phyloP scores from a whole-genome alignment of 2,888 invertebrate genomes.

The Napeogenes inachia region DNA sequence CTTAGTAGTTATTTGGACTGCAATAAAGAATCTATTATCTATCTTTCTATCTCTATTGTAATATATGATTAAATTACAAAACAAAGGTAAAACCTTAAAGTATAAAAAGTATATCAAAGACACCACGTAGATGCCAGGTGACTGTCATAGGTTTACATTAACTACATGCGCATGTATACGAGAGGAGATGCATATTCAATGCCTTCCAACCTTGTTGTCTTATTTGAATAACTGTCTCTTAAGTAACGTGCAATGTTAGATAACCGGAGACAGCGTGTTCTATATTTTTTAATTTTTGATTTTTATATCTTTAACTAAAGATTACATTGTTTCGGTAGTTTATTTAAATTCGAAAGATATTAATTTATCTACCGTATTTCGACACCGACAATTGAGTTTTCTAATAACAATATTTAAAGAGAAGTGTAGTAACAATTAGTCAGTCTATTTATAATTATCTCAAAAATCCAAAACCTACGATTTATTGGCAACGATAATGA shows the following conservation, averaged over 20 bases:
- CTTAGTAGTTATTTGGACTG: too few species aligned
- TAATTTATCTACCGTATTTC: not conserved
- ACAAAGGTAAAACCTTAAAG: too few species aligned
- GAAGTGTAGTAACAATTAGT: not conserved
- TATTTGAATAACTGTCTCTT: slow-evolving; percentile 7
- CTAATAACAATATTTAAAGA: not conserved
- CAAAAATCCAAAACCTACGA: not conserved
- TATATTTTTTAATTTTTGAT: not conserved
- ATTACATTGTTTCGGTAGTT: too few species aligned
- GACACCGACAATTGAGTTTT: not conserved
- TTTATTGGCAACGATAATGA: not conserved
- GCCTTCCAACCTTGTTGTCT: slow-evolving; percentile 1
- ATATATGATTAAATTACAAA: too few species aligned
- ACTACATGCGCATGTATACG: not conserved
- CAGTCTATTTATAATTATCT: not conserved
- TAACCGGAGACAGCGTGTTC: not conserved
- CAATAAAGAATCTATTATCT: too few species aligned
- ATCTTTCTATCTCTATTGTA: too few species aligned
- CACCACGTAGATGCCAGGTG: too few species aligned
- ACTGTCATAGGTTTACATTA: not conserved
- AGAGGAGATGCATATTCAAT: slow-evolving; percentile 3
- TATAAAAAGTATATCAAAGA: too few species aligned
- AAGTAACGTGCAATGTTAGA: slow-evolving; percentile 1
- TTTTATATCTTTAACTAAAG: too few species aligned
- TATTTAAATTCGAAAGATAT: too few species aligned